Conservation (phyloP, 2,797 vertebrate species). For the Monodelphis domestica region DNA sequence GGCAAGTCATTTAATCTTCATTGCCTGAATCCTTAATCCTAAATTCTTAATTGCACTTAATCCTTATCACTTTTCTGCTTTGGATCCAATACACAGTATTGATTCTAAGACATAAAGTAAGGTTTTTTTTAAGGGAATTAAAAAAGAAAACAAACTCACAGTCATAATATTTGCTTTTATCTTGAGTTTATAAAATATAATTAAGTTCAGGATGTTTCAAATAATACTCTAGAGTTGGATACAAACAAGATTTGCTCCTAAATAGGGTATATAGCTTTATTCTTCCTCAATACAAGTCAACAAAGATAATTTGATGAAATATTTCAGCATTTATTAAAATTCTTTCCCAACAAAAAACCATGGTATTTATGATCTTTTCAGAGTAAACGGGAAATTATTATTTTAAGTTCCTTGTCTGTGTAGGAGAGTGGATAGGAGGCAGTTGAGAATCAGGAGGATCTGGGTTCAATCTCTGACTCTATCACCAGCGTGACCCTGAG, state of each 20-base stretch:
- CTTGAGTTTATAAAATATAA: constrained; percentile 71
- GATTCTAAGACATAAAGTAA: too few relatives aligned
- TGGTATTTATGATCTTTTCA: constrained; percentile 26
- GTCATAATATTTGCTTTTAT: constrained; percentile 73
- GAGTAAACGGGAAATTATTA: neutral
- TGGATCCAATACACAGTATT: too few relatives aligned
- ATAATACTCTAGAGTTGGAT: constrained; percentile 70
- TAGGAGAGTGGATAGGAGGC: neutral
- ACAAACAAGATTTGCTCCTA: constrained; percentile 69
- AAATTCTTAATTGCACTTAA: too few relatives aligned
- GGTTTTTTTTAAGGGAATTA: too few relatives aligned
- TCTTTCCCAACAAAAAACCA: neutral
- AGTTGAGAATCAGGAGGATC: neutral
- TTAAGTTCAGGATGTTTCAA: constrained; percentile 77
- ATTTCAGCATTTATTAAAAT: constrained; percentile 47
- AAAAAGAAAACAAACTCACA: constrained; percentile 60
- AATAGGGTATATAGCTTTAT: constrained; percentile 41
- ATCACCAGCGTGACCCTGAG: neutral
- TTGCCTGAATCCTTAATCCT: too few relatives aligned
- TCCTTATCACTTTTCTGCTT: too few relatives aligned
- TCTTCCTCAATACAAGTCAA: constrained; percentile 62
- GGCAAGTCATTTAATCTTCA: too few relatives aligned
- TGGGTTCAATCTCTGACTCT: neutral
- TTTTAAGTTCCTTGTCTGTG: neutral
- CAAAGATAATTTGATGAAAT: constrained; percentile 51